A percentile compares a stretch with the other conserved stretches of the same genome.
These are phyloP conservation scores for Nannospalax galili DNA, from an alignment of 2,113 vertebrate genomes.

Conservation along the genomic window DNA sequence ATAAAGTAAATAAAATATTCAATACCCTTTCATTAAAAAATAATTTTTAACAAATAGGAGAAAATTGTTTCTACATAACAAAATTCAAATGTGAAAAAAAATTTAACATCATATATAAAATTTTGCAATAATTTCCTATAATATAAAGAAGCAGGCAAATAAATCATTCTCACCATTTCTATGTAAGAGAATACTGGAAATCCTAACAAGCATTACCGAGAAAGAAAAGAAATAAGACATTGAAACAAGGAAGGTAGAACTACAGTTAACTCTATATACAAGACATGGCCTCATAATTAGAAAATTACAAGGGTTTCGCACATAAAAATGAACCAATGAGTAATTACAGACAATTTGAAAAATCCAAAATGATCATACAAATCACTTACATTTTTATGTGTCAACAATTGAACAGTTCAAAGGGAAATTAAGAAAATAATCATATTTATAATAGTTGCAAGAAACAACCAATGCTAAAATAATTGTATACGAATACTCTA, in stretches of 20 bases:
- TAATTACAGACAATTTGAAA: too few relatives aligned
- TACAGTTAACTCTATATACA: not conserved
- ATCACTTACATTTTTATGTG: not conserved
- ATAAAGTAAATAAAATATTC: not conserved
- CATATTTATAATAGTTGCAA: not conserved
- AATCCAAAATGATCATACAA: not conserved
- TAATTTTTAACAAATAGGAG: not conserved
- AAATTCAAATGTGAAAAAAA: not conserved
- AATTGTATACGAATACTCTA: not conserved
- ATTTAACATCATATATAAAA: not conserved
- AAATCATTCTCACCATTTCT: not conserved
- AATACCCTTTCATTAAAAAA: not conserved
- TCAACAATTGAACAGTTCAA: not conserved
- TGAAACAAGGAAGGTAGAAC: not conserved
- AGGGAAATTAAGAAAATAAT: not conserved
- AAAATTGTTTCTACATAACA: not conserved
- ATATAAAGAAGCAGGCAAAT: not conserved
- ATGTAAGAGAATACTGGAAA: not conserved
- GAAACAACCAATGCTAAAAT: not conserved
- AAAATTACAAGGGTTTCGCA: not conserved
- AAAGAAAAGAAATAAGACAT: not conserved
- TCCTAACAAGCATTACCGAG: not conserved
- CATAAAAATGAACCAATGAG: not conserved
- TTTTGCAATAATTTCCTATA: not conserved
- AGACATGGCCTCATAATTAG: not conserved